These are phyloP conservation scores for Sphaerophoria rueppellii DNA, from an alignment of 2,888 invertebrate genomes.

Conservation along the genomic window DNA sequence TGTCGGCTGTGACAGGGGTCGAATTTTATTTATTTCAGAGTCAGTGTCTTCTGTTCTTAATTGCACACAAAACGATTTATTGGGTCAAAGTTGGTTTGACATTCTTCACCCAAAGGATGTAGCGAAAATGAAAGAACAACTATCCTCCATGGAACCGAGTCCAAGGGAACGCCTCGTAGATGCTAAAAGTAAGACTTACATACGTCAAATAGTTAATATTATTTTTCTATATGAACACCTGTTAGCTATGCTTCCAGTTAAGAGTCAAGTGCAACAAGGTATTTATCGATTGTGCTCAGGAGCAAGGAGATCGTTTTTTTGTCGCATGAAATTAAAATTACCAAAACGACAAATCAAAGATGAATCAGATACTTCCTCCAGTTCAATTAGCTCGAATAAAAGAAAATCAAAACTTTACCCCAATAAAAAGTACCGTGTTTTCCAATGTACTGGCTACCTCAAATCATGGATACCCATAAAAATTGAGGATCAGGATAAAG, in stretches of 20 bases:
- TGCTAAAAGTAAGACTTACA: constrained; percentile 88
- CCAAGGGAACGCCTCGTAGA: constrained; percentile 95
- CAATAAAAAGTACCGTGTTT: constrained; percentile 93
- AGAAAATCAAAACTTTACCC: constrained; percentile 85
- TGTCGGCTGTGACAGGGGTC: constrained; percentile 95
- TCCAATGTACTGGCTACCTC: constrained; percentile 96
- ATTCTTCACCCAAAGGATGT: constrained; percentile 97
- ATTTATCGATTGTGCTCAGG: constrained; percentile 92
- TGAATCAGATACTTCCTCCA: constrained; percentile 84
- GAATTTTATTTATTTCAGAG: constrained; percentile 94
- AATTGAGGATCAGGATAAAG: constrained; percentile 87
- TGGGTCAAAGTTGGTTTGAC: constrained; percentile 97
- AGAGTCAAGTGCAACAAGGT: constrained; percentile 90
- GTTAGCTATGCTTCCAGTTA: constrained; percentile 94
- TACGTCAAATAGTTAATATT: not conserved
- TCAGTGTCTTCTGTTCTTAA: constrained; percentile 92
- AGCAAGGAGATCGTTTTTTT: constrained; percentile 95
- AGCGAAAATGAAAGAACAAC: constrained; percentile 96
- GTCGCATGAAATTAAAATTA: constrained; percentile 93
- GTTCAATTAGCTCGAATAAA: constrained; percentile 84
- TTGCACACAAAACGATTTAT: constrained; percentile 92
- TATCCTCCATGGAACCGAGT: constrained; percentile 93
- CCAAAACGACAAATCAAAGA: constrained; percentile 87
- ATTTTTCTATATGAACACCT: too few relatives aligned
- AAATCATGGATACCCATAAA: constrained; percentile 95